These are phyloP conservation scores for Xenentodon cancila DNA, from an alignment of 2,797 vertebrate genomes.

Conservation along the genomic window DNA sequence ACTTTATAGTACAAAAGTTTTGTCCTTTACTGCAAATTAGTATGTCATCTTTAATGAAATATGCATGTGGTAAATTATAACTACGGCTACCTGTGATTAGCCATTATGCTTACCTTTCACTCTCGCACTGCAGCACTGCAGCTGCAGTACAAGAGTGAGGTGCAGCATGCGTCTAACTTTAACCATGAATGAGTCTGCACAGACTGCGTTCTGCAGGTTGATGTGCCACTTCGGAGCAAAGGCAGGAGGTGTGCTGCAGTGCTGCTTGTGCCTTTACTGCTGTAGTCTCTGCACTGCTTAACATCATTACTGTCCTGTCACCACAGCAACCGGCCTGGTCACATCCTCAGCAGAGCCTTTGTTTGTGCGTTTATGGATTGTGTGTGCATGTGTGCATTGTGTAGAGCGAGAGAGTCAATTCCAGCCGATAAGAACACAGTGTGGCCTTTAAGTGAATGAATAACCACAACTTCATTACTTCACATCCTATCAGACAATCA, in stretches of 20 bases:
- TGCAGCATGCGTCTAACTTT: slow-evolving; percentile 32
- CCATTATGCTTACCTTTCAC: background rate
- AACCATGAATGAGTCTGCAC: slow-evolving; percentile 14
- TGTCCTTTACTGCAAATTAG: background rate
- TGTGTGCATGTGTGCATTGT: slow-evolving; percentile 23
- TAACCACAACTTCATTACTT: slow-evolving; percentile 61
- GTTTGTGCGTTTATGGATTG: slow-evolving; percentile 54
- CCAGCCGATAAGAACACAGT: slow-evolving; percentile 33
- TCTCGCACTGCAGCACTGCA: slow-evolving; percentile 4
- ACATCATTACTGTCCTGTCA: slow-evolving; percentile 71
- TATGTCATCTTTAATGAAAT: too few relatives aligned
- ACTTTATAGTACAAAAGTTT: background rate
- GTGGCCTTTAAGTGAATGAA: slow-evolving; percentile 65
- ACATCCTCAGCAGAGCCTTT: slow-evolving; percentile 63
- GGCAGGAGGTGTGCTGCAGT: slow-evolving; percentile 55
- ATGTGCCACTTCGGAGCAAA: slow-evolving; percentile 16
- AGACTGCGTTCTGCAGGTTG: slow-evolving; percentile 18
- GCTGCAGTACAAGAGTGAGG: slow-evolving; percentile 20
- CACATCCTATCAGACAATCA: slow-evolving; percentile 62
- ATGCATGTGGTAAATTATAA: too few relatives aligned
- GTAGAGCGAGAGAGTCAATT: slow-evolving; percentile 38
- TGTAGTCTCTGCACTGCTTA: slow-evolving; percentile 64
- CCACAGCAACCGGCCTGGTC: slow-evolving; percentile 72
- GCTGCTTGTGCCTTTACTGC: slow-evolving; percentile 58
- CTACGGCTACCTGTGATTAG: background rate